Base-by-base conservation (phyloP, 1,140 invertebrate species). In the Ditylenchus dipsaci region DNA sequence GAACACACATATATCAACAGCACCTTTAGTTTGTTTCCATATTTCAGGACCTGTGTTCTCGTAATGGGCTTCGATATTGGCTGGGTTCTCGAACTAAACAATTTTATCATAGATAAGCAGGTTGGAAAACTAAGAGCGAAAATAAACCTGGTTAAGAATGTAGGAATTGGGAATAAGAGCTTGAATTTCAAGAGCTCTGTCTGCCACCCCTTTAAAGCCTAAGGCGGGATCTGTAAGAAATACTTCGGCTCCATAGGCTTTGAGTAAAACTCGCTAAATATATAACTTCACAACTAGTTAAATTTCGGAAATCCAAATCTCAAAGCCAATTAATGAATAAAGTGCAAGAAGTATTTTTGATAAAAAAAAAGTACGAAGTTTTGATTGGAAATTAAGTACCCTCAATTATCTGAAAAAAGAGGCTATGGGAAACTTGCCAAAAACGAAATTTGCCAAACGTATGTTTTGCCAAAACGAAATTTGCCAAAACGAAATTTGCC, bases 21-120 rank as follows among this genome's bases (percentile, higher is more conserved):
- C 67, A 29, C 79, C 79, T 11, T 71, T 27, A 15, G 80, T 81
- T 58, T 81, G 80, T 1, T 19, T 49, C 79, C 81, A 81, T 45
- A 81, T 81, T 68, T 81, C 79, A 11, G 79, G 79, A 53, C 79
- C 79, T 1, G 80, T 82, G 1, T 79, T 82, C 17, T 68, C 42
- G 56, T 83, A 82, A 63, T 82, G 80, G 49, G 73, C 69, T 59
- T 78, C 62, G 0, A 75, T 71, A 65, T 82, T 82, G 9, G 74
- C 77, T 1, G 74, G 76, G 53, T 82, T 82, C 42, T 62, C 76
- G 58, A 83, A 83, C 78, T 76, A 67, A 77, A 53, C 23, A 53
- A 8, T 53, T 3, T 53, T 11, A 45, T 45, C n/a, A n/a, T 11
- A 45, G 11, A 13, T 45, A 45, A 45, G 11, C 43, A n/a, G n/a